Percentiles rank a stretch among this genome's conserved stretches.
Conservation (phyloP, 2,888 invertebrate species). For the Nephrotoma appendiculata region DNA sequence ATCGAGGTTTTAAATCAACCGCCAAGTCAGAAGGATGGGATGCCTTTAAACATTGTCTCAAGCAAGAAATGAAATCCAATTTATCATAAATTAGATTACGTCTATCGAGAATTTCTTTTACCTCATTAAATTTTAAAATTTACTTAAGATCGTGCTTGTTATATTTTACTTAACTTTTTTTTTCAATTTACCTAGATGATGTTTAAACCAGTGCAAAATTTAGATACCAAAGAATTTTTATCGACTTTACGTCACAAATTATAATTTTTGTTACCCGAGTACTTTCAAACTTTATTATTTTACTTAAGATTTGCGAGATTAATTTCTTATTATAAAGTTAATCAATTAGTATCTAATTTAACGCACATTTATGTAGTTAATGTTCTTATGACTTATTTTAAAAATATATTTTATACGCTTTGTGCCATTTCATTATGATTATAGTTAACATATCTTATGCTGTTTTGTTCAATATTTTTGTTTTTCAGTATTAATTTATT, state of each 20-base stretch:
- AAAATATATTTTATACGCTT: not conserved
- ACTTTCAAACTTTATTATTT: not conserved
- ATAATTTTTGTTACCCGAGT: not conserved
- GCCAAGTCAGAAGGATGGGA: conserved; percentile 86
- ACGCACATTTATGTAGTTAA: not conserved
- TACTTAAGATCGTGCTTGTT: not conserved
- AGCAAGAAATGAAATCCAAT: conserved; percentile 58
- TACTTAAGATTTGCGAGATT: not conserved
- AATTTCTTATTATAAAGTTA: not conserved
- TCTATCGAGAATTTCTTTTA: not conserved
- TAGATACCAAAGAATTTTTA: not conserved
- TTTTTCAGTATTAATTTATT: not conserved
- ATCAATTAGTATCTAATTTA: not conserved
- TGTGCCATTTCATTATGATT: not conserved
- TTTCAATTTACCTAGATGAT: not conserved
- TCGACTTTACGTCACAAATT: not conserved
- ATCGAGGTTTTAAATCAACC: conserved; percentile 87
- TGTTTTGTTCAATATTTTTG: not conserved
- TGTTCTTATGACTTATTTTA: not conserved
- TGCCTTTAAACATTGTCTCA: conserved; percentile 78
- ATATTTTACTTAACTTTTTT: not conserved
- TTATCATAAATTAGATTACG: not conserved
- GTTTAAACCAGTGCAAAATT: not conserved
- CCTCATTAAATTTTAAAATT: not conserved
- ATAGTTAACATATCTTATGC: not conserved